A percentile compares a stretch with the other conserved stretches of the same genome.
phyloP scores from a whole-genome alignment of 2,797 vertebrate genomes.

The Sphenodon punctatus region DNA sequence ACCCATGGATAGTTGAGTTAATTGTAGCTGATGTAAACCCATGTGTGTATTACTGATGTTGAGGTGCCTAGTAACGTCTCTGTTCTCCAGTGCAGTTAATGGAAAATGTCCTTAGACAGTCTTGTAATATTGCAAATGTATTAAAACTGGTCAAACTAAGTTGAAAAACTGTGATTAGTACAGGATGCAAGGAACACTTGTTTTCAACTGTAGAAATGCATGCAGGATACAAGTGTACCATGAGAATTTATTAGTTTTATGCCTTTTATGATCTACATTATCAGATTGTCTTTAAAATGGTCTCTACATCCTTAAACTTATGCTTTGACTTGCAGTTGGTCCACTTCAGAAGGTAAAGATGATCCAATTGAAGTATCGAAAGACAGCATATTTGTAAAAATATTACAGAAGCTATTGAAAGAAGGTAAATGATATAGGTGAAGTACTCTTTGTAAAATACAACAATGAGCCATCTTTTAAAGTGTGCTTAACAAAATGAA shows the following conservation, averaged over 20 bases:
- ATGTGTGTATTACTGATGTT: background rate
- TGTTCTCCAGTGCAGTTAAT: no score
- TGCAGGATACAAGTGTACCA: background rate
- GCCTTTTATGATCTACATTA: background rate
- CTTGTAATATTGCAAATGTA: background rate
- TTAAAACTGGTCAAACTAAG: background rate
- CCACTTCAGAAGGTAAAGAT: constrained; percentile 84
- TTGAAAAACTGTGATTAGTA: background rate
- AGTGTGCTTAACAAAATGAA: background rate
- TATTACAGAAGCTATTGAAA: constrained; percentile 90
- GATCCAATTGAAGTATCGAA: constrained; percentile 93
- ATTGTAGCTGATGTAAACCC: background rate
- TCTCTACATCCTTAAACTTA: background rate
- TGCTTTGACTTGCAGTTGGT: constrained; percentile 83
- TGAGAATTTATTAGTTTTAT: background rate
- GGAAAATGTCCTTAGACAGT: no score
- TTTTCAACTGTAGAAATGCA: background rate
- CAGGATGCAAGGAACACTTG: background rate
- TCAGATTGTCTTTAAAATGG: background rate
- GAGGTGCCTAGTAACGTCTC: background rate
- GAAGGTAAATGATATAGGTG: constrained; percentile 84
- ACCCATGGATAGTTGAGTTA: background rate
- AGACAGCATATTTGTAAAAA: constrained; percentile 93
- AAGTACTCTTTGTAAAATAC: background rate
- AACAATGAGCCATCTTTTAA: background rate